These are phyloP conservation scores for Bubo scandiacus DNA, from an alignment of 2,113 vertebrate species.

Conservation along the genomic window DNA sequence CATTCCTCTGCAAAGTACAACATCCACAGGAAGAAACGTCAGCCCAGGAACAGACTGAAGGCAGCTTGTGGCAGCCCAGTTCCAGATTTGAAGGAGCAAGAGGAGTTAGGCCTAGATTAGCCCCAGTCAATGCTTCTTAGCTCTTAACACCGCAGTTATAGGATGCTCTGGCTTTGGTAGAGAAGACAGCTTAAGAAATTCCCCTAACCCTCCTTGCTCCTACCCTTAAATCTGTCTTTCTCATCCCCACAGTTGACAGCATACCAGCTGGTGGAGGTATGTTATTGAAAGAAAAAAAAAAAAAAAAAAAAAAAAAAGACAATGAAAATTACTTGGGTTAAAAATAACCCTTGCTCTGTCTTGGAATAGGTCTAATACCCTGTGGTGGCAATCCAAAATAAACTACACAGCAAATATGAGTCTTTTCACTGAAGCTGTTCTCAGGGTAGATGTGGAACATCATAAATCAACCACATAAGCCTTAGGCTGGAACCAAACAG, in stretches of 20 bases:
- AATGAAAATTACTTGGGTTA: background rate
- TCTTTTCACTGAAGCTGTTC: background rate
- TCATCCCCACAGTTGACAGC: background rate
- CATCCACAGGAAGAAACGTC: background rate
- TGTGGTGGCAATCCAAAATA: background rate
- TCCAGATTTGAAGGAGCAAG: background rate
- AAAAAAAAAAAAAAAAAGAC: too few species aligned
- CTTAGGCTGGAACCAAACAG: background rate
- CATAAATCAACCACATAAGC: background rate
- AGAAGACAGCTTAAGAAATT: background rate
- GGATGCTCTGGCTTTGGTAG: background rate
- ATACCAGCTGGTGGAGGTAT: background rate
- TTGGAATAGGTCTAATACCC: background rate
- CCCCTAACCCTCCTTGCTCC: background rate
- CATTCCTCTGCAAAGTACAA: background rate
- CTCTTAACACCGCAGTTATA: rapidly evolving
- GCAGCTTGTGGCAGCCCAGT: background rate
- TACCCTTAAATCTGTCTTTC: background rate
- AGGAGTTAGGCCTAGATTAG: background rate
- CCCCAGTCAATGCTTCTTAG: background rate
- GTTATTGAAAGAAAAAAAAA: background rate
- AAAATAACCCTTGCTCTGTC: background rate
- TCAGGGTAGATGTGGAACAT: background rate
- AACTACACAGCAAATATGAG: background rate
- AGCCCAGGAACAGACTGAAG: background rate